Conservation (phyloP, 1,140 invertebrate species). For the Paraescarpia echinospica region DNA sequence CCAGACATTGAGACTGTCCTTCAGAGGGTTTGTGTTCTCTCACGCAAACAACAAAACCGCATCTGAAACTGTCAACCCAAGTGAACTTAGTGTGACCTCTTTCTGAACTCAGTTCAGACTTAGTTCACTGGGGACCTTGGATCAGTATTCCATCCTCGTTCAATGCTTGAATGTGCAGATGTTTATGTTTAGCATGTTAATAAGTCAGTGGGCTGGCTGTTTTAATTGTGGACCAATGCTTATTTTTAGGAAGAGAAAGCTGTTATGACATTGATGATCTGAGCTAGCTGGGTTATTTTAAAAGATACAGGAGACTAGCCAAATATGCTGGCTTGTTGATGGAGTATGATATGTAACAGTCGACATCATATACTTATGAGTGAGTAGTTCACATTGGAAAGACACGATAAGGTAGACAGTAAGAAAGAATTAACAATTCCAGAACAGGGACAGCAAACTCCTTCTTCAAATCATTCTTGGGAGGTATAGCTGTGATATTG, state of each 20-base stretch:
- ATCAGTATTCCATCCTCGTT: neutral
- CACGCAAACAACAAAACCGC: neutral
- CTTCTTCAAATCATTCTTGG: too few species aligned
- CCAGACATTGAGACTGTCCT: conserved; percentile 9
- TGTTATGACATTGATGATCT: too few species aligned
- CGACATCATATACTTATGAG: too few species aligned
- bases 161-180: neutral
- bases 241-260: too few species aligned
- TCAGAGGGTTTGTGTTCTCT: neutral
- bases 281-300: too few species aligned
- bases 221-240: neutral
- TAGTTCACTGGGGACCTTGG: neutral
- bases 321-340: too few species aligned
- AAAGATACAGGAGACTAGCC: too few species aligned
- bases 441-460: too few species aligned
- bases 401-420: too few species aligned
- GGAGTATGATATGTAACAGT: too few species aligned
- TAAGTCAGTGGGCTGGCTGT: neutral
- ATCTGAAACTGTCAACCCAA: neutral
- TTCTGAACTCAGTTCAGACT: neutral
- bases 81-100: neutral
- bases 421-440: too few species aligned
- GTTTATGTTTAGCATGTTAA: neutral
- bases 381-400: too few species aligned
- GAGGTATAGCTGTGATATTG: neutral